Conservation (phyloP, 2,888 invertebrate genomes). For the Melanophora roralis region DNA sequence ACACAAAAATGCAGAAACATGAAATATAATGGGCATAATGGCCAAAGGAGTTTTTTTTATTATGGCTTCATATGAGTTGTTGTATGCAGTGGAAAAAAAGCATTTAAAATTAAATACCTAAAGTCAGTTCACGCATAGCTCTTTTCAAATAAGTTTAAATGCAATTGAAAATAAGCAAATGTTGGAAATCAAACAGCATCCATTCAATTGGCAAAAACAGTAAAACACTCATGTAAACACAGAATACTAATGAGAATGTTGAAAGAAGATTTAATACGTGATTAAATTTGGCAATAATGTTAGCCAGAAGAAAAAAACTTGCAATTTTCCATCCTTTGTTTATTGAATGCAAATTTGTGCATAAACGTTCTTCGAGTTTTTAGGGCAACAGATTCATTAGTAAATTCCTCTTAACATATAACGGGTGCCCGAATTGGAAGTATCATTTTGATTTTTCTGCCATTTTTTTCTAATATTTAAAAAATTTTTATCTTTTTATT, state of each 20-base stretch:
- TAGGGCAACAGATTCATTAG: constrained; percentile 1
- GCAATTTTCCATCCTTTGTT: background rate
- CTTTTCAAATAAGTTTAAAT: background rate
- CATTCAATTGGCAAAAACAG: constrained; percentile 19
- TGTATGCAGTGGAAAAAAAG: background rate
- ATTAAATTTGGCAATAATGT: constrained; percentile 48
- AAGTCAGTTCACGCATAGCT: constrained; percentile 50
- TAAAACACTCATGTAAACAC: constrained; percentile 35
- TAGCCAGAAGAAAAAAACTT: background rate
- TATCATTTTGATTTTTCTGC: too few species aligned
- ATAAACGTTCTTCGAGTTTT: background rate
- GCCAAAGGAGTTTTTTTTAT: constrained; percentile 1
- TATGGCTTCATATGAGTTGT: constrained; percentile 2
- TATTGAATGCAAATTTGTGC: background rate
- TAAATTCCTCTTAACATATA: constrained; percentile 15
- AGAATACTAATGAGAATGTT: constrained; percentile 25
- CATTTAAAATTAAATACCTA: constrained; percentile 38
- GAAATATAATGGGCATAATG: background rate
- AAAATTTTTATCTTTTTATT: too few species aligned
- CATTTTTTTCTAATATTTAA: too few species aligned
- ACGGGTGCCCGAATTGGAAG: too few species aligned
- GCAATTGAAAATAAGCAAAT: background rate
- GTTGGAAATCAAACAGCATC: constrained; percentile 38
- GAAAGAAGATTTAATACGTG: constrained; percentile 57
- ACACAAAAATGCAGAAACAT: background rate